phyloP scores from a whole-genome alignment of 92 coral and sea anemone species.

The Epizoanthus ramosus region DNA sequence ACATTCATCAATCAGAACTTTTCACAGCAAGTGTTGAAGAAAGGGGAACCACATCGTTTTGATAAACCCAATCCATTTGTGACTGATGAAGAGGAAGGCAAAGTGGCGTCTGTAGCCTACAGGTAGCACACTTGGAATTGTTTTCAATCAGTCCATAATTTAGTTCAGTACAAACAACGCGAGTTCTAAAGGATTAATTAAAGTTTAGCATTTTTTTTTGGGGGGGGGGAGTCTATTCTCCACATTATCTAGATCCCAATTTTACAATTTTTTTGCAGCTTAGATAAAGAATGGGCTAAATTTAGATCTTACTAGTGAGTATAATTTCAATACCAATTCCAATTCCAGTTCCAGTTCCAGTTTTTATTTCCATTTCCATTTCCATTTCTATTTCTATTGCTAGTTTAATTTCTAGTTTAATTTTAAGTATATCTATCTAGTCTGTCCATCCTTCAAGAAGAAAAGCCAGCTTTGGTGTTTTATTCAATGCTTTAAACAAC shows the following conservation, averaged over 20 bases:
- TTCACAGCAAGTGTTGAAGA: conserved; percentile 91
- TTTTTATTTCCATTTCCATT: no score
- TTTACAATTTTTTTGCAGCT: not conserved
- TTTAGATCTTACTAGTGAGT: not conserved
- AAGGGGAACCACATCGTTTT: conserved; percentile 62
- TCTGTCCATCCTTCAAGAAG: no score
- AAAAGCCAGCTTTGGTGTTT: no score
- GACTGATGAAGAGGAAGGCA: conserved; percentile 81
- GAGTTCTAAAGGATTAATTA: no score
- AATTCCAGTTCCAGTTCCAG: no score
- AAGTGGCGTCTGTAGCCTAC: conserved; percentile 96
- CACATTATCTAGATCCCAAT: not conserved
- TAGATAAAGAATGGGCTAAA: not conserved
- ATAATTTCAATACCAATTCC: not conserved
- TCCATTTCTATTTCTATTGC: no score
- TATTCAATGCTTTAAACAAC: no score
- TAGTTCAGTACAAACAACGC: not conserved
- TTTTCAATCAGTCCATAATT: not conserved
- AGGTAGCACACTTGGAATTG: conserved; percentile 49
- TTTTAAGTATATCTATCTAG: no score
- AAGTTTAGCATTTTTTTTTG: not conserved
- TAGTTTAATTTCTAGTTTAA: no score
- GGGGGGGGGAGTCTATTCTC: not conserved
- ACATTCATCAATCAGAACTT: conserved; percentile 98
- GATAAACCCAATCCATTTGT: conserved; percentile 93